Base-by-base conservation (phyloP, 1,140 invertebrate species). In the Meloidogyne floridensis region DNA sequence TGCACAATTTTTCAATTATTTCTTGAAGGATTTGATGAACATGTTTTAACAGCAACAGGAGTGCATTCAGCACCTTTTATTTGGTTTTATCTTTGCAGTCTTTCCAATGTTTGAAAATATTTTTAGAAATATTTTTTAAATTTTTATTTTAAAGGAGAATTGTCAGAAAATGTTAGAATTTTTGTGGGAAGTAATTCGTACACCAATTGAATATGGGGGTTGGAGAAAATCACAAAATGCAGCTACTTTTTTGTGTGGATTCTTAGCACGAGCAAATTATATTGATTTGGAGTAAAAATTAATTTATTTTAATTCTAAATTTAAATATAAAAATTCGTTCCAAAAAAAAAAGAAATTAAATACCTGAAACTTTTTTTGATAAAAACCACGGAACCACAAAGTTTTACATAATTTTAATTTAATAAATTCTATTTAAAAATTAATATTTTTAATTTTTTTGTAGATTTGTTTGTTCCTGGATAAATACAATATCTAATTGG, bases 81-180 rank as follows among this genome's bases (percentile, higher is more conserved):
- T 81, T 86, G 85, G 85, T 84, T 86, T 56, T 86, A 85, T 75
- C 15, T 87, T 42, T 86, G 85, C 79, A 82, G 81, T 83, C 72
- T 82, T 51, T 81, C 79, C 2, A 82, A 83, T 8, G 81, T 83
- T 47, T 4, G 47, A 47, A 47, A 47, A 81, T 43, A 13, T 82
- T 82, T 81, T 82, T 5, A 74, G 77, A 1, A 15, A 6, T 32
- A 1, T 10, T 54, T 72, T 47, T n/a, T n/a, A 7, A 15, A 3
- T n/a, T 20, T 47, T 13, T 53, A 47, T 15, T 82, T 74, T 82
- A 20, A 20, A 85, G 54, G 70, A 70, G 18, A 84, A 77, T 72
- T 47, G 51, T n/a, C 70, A 78, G 8, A 47, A 56, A 69, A 82
- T 86, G 72, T 53, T 86, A 11, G 53, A 81, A 32, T 69, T 75